phyloP scores from a whole-genome alignment of 2,797 vertebrate genomes.

The Tapirus indicus region DNA sequence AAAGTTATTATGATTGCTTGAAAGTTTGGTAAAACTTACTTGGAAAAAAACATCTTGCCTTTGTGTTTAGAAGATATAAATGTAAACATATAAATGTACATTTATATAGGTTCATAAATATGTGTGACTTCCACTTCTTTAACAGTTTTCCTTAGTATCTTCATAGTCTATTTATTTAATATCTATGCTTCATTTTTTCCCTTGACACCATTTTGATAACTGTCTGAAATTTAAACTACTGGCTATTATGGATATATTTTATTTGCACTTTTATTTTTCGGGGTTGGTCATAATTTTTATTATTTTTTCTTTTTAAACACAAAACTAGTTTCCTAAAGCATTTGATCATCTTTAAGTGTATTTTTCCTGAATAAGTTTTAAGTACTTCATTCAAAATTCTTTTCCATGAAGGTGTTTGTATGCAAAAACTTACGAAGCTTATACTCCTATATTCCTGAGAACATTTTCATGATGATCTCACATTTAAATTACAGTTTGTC shows the following conservation, averaged over 20 bases:
- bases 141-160: neutral
- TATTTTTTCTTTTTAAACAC: neutral
- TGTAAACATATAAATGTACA: neutral
- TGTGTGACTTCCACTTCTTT: neutral
- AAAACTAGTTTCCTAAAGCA: neutral
- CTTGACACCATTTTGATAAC: neutral
- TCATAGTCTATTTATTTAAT: neutral
- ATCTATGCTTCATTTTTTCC: neutral
- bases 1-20: neutral
- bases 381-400: neutral
- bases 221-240: neutral
- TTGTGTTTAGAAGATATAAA: neutral
- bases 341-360: neutral
- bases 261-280: neutral
- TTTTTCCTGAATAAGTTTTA: neutral
- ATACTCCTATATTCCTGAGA: neutral
- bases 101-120: neutral
- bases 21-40: neutral
- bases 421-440: neutral
- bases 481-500: neutral
- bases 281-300: neutral
- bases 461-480: neutral
- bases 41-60: neutral
- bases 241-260: neutral
- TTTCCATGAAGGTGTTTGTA: neutral